Evolutionary conservation across 2,888 invertebrate species (phyloP).

Genomic region (Monochamus alternatus): DNA sequence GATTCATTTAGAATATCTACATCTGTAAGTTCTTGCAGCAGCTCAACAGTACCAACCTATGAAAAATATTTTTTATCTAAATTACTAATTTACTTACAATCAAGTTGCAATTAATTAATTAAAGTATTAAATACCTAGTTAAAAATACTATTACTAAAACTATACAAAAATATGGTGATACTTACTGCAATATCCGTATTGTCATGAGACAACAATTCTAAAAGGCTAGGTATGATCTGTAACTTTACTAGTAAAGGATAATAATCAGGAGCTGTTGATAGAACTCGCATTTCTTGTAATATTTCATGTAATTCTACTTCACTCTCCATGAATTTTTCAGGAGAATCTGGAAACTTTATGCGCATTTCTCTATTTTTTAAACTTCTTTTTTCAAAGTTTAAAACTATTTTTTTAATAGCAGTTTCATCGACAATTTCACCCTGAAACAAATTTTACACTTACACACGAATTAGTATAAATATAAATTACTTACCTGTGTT

Average conservation of each 20-base stretch:
- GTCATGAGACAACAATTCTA: conserved; percentile 95
- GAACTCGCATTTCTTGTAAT: conserved; percentile 90
- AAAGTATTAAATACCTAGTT: neutral
- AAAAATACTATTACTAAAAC: too few species aligned
- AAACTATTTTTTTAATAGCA: conserved; percentile 88
- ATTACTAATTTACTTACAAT: neutral
- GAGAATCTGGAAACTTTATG: conserved; percentile 97
- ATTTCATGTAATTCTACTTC: conserved; percentile 85
- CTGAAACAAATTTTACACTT: conserved; percentile 67
- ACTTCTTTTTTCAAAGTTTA: conserved; percentile 95
- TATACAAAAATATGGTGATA: conserved; percentile 21
- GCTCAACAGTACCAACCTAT: conserved; percentile 72
- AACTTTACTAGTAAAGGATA: conserved; percentile 93
- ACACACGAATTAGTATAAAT: neutral
- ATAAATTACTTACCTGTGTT: conserved; percentile 74
- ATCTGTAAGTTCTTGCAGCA: conserved; percentile 92
- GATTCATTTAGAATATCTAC: conserved; percentile 96
- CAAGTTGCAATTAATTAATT: neutral
- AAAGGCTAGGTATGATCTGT: conserved; percentile 90
- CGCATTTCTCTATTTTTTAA: conserved; percentile 97
- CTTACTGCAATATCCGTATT: conserved; percentile 87
- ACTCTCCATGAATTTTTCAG: conserved; percentile 98
- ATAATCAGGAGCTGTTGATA: conserved; percentile 96
- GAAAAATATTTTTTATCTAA: conserved; percentile 22
- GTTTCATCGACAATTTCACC: conserved; percentile 92